Percentiles rank a stretch among this genome's conserved stretches.
Evolutionary conservation across 2,797 vertebrate species (phyloP).

Genomic region (Chaetophractus vellerosus): DNA sequence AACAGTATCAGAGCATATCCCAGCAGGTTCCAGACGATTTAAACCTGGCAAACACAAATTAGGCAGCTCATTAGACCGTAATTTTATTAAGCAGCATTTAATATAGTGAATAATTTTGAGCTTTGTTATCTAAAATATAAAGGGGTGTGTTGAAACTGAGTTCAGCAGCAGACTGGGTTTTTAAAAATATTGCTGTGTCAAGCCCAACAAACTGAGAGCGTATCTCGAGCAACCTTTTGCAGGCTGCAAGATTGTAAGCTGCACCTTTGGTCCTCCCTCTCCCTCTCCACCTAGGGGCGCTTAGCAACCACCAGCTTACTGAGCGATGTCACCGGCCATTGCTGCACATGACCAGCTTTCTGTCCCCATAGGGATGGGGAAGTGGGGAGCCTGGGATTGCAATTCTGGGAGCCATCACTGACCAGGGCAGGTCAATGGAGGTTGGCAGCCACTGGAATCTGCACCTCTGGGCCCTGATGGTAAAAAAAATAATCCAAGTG

Average conservation of each 20-base stretch:
- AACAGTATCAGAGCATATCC: not conserved
- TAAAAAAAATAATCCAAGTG: not conserved
- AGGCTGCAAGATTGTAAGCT: not conserved
- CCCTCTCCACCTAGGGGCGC: not conserved
- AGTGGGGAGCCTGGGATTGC: not conserved
- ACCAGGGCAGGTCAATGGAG: not conserved
- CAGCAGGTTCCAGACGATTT: not conserved
- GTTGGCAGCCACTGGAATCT: accelerated
- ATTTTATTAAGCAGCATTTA: conserved; percentile 69
- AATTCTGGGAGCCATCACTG: not conserved
- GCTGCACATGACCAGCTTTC: not conserved
- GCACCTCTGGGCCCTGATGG: not conserved
- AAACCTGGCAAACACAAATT: conserved; percentile 59
- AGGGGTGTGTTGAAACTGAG: conserved; percentile 67
- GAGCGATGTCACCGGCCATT: not conserved
- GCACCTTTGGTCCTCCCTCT: not conserved
- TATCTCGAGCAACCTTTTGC: not conserved
- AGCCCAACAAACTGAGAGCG: not conserved
- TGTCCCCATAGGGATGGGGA: not conserved
- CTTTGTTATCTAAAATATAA: conserved; percentile 69
- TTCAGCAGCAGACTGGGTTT: conserved; percentile 60
- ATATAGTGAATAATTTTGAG: conserved; percentile 60
- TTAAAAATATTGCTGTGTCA: conserved; percentile 40
- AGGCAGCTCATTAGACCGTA: conserved; percentile 59
- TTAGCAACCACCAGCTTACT: not conserved